Evolutionary conservation across 2,888 invertebrate genomes (phyloP).

Genomic region (Ypsolopha scabrella): DNA sequence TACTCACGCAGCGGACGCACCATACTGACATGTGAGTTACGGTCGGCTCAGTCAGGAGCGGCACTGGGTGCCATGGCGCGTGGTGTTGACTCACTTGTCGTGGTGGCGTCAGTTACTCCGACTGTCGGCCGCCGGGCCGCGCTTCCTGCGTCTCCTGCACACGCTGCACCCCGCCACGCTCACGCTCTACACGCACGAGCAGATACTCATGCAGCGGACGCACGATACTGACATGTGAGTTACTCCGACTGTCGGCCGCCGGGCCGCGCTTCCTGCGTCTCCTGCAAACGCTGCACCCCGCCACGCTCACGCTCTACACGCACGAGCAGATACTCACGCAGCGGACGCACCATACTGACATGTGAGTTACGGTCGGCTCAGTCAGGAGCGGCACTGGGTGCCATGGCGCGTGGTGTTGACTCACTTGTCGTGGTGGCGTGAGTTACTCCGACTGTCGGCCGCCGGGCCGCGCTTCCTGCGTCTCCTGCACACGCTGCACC

Average conservation of each 20-base stretch:
- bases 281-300: slow-evolving; percentile 33
- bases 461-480: slow-evolving; percentile 73
- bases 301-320: slow-evolving; percentile 22
- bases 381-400: slow-evolving; percentile 80
- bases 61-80: slow-evolving; percentile 88
- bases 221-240: slow-evolving; percentile 51
- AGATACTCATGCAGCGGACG: slow-evolving; percentile 19
- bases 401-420: slow-evolving; percentile 86
- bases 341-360: slow-evolving; percentile 30
- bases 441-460: slow-evolving; percentile 78
- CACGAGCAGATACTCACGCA: slow-evolving; percentile 19
- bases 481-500: slow-evolving; percentile 35
- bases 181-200: slow-evolving; percentile 22
- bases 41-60: slow-evolving; percentile 62
- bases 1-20: slow-evolving; percentile 18
- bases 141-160: slow-evolving; percentile 51
- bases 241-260: slow-evolving; percentile 79
- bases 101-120: slow-evolving; percentile 79
- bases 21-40: slow-evolving; percentile 46
- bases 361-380: slow-evolving; percentile 35
- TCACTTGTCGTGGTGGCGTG: slow-evolving; percentile 80
- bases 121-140: slow-evolving; percentile 78
- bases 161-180: slow-evolving; percentile 29
- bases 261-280: slow-evolving; percentile 70
- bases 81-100: slow-evolving; percentile 80